Evolutionary conservation across 2,888 invertebrate genomes (phyloP).

Genomic region (Melinaea menophilus): DNA sequence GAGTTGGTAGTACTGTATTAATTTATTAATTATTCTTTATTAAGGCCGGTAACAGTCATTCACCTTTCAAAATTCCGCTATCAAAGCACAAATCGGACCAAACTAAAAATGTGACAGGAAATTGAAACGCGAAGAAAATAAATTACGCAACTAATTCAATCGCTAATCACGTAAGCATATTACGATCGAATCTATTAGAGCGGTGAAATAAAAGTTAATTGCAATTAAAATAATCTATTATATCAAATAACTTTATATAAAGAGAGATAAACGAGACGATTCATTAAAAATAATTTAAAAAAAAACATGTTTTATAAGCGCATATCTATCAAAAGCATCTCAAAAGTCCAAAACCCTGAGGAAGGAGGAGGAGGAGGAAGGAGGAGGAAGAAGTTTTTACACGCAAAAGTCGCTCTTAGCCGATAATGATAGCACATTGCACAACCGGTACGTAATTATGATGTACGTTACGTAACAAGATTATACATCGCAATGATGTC

Average conservation of each 20-base stretch:
- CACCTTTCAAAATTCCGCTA: slow-evolving; percentile 28
- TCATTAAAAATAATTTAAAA: too few species aligned
- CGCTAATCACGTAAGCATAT: slow-evolving; percentile 44
- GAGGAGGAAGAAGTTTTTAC: neutral
- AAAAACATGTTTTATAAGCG: too few species aligned
- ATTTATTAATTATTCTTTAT: neutral
- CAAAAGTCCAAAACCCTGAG: neutral
- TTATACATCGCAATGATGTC: slow-evolving; percentile 18
- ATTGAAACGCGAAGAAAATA: slow-evolving; percentile 50
- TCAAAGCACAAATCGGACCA: slow-evolving; percentile 35
- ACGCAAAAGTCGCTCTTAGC: slow-evolving; percentile 1
- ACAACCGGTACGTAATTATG: slow-evolving; percentile 21
- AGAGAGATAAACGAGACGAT: neutral
- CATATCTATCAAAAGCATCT: neutral
- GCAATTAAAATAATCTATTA: slow-evolving; percentile 28
- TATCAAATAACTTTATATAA: slow-evolving; percentile 23
- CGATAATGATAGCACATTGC: slow-evolving; percentile 10
- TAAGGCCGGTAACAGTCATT: slow-evolving; percentile 40
- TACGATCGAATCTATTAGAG: slow-evolving; percentile 23
- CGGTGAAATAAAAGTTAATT: slow-evolving; percentile 26
- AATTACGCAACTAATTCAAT: slow-evolving; percentile 51
- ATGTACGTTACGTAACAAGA: slow-evolving; percentile 13
- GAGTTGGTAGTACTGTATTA: neutral
- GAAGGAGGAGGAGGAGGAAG: neutral
- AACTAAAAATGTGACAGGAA: slow-evolving; percentile 53